phyloP scores from a whole-genome alignment of 2,113 vertebrate genomes.

The Anguilla rostrata region DNA sequence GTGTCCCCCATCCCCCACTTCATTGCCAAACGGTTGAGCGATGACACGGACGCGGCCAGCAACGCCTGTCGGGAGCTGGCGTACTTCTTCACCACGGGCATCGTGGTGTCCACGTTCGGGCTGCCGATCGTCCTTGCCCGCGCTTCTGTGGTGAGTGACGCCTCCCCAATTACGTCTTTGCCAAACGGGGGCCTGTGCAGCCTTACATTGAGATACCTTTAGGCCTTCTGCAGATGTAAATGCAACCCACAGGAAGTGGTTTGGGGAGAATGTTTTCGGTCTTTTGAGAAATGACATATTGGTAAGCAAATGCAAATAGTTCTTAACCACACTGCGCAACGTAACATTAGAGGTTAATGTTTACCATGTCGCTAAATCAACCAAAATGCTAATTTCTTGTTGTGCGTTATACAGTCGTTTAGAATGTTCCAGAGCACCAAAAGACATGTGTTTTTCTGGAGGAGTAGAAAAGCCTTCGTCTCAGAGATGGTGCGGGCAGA shows the following conservation, averaged over 20 bases:
- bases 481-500: background rate
- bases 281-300: no score
- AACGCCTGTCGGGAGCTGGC: conserved; percentile 89
- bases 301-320: no score
- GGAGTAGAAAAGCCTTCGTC: background rate
- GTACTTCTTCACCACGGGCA: conserved; percentile 91
- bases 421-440: background rate
- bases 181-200: background rate
- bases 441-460: background rate
- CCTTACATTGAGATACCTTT: no score
- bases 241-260: no score
- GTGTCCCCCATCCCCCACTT: conserved; percentile 89
- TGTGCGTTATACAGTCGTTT: no score
- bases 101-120: conserved; percentile 91
- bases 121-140: conserved; percentile 86
- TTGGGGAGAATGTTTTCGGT: no score
- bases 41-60: conserved; percentile 82
- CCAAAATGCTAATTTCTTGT: no score
- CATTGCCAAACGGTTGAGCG: conserved; percentile 81
- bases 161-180: background rate
- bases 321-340: no score
- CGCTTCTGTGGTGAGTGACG: conserved; percentile 71
- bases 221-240: no score
- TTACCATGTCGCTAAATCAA: background rate
- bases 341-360: background rate